phyloP scores from a whole-genome alignment of 2,113 vertebrate species.

The Oncorhynchus nerka region DNA sequence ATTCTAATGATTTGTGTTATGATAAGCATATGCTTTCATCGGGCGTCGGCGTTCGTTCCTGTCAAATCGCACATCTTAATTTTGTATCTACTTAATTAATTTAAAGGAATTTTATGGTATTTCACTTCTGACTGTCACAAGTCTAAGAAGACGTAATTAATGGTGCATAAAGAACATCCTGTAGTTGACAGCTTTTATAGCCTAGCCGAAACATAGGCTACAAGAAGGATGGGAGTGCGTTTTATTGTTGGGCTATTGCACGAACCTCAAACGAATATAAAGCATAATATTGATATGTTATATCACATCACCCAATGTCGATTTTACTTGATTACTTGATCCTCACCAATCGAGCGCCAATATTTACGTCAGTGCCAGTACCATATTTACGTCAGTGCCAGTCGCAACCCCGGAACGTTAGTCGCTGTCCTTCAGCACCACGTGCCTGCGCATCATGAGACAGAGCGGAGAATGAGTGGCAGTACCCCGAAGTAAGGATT shows the following conservation, averaged over 20 bases:
- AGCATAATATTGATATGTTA: background rate
- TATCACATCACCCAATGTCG: background rate
- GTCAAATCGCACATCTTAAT: background rate
- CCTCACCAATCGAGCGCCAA: background rate
- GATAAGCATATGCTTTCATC: background rate
- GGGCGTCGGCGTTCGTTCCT: background rate
- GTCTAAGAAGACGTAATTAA: no score
- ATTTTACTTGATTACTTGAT: background rate
- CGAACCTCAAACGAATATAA: background rate
- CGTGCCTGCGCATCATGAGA: constrained; percentile 44
- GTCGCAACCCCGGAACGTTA: constrained; percentile 39
- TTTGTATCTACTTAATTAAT: background rate
- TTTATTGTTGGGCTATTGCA: background rate
- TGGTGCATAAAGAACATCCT: background rate
- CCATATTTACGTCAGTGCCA: background rate
- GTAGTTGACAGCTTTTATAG: background rate
- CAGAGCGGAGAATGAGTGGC: constrained; percentile 48
- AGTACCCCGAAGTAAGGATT: constrained; percentile 65
- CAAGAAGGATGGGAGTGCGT: background rate
- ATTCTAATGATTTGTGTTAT: background rate
- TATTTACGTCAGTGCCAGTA: background rate
- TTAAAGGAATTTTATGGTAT: no score
- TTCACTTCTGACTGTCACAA: no score
- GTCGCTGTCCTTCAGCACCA: constrained; percentile 71
- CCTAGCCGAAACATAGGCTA: background rate